Conservation (phyloP, 2,797 vertebrate genomes). For the Xiphorhynchus erythropygius region DNA sequence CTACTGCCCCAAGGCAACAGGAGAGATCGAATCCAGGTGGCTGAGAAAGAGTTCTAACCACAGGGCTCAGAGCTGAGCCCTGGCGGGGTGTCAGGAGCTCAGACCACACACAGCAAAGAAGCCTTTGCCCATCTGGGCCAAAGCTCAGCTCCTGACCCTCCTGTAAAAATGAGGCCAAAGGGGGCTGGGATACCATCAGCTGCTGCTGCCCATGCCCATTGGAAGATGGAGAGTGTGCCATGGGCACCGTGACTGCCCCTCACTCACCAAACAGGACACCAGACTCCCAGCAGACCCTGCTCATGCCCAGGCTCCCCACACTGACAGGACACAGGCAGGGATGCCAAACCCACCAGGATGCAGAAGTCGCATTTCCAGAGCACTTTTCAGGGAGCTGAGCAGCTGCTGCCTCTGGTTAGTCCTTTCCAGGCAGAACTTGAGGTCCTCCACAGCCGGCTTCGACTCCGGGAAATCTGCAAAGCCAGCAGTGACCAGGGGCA, state of each 20-base stretch:
- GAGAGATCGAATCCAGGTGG: background rate
- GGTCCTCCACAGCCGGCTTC: constrained; percentile 92
- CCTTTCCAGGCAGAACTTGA: constrained; percentile 94
- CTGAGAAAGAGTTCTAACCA: background rate
- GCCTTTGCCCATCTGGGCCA: background rate
- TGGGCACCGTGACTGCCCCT: background rate
- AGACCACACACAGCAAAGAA: background rate
- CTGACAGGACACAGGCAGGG: accelerated
- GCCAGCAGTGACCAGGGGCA: background rate
- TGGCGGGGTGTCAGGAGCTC: accelerated
- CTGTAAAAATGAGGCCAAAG: background rate
- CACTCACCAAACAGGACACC: background rate
- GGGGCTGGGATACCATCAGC: background rate
- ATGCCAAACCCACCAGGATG: constrained; percentile 85
- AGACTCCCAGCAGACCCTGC: background rate
- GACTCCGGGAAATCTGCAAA: constrained; percentile 94
- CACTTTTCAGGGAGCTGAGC: constrained; percentile 88
- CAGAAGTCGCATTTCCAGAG: constrained; percentile 91
- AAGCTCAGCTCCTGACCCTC: background rate
- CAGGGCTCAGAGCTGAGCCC: background rate
- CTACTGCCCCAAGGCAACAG: background rate
- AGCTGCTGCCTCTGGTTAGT: constrained; percentile 96
- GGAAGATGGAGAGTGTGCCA: accelerated
- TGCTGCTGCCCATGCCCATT: background rate
- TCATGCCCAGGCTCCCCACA: background rate